Evolutionary conservation across 2,888 invertebrate genomes (phyloP), one percentile per base, ranked within the genome.

Genomic region (Cyaniris semiargus): DNA sequence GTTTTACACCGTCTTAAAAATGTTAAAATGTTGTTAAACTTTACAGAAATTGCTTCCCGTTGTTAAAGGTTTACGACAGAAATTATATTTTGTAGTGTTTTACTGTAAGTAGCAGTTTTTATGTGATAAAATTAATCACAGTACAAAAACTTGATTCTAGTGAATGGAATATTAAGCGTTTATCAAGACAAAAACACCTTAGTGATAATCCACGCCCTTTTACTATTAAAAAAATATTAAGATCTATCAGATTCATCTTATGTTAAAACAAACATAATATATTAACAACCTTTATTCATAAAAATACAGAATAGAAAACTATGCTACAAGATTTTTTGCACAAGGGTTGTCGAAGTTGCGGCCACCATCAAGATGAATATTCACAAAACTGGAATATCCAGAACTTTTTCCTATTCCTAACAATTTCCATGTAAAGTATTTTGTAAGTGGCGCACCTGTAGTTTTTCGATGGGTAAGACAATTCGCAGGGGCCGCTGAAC

Each of bases 401-500:
- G 31, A 66, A 66, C 18, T 23, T 66, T 66, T 66, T 27, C 66
- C 15, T 31, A 27, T 66, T 6, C 13, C 27, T 27, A 66, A 66
- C 66, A 31, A 66, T 66, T 66, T 66, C 27, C 66, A 66, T 66
- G 66, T 27, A 27, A 66, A 66, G 66, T 66, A 66, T 66, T 66
- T 18, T 27, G 66, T 66, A 66, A 66, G 66, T 66, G 66, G 60
- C 27, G 27, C 66, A 66, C 66, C 66, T 66, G 66, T 66, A 27
- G 27, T 31, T 66, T 66, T 66, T 66, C 66, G 27, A 66, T 66
- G 1, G 66, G 66, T 66, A 66, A 66, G 66, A 66, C 66, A 66
- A 66, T 66, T 74, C 74, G 53, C 23, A 74, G n/a, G 48, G 74
- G 27, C 23, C 53, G 74, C 74, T 74, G 74, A 74, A 18, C 74